Evolutionary conservation across 2,113 vertebrate species (phyloP).

Genomic region (Collichthys lucidus): DNA sequence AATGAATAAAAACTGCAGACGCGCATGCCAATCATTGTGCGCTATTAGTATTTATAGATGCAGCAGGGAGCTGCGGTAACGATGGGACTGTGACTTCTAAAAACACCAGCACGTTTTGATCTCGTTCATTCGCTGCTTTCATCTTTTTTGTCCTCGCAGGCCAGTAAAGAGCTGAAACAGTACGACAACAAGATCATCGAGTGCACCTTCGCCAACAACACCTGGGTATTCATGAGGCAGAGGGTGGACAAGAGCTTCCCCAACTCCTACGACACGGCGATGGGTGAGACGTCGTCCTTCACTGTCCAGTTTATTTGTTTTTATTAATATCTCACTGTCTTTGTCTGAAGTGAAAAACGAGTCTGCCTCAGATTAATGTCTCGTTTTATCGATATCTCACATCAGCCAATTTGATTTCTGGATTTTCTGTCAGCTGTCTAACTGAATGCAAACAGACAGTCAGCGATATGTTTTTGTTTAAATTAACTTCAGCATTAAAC

Average conservation of each 20-base stretch:
- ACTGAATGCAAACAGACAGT: constrained; percentile 2
- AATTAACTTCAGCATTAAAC: too few species aligned
- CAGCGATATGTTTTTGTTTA: not conserved
- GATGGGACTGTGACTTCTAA: not conserved
- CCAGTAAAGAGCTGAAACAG: constrained; percentile 94
- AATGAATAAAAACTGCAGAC: not conserved
- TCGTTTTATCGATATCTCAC: constrained; percentile 42
- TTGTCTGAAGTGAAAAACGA: constrained; percentile 8
- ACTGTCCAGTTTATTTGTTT: not conserved
- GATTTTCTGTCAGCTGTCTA: constrained; percentile 3
- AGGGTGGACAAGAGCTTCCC: constrained; percentile 99
- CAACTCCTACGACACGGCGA: constrained; percentile 96
- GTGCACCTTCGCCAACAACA: constrained; percentile 96
- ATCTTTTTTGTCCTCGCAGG: constrained; percentile 80
- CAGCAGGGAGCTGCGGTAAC: not conserved
- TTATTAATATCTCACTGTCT: constrained; percentile 23
- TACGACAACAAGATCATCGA: constrained; percentile 99
- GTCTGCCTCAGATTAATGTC: constrained; percentile 32
- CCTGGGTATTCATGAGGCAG: constrained; percentile 99
- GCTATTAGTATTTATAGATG: constrained; percentile 11
- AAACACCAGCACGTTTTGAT: not conserved
- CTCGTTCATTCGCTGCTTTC: not conserved
- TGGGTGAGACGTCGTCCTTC: constrained; percentile 88
- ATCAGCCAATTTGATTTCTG: constrained; percentile 33
- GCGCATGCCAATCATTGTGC: not conserved